A percentile compares a stretch with the other conserved stretches of the same genome.
phyloP scores from a whole-genome alignment of 2,888 invertebrate species.

The Pterostichus madidus region DNA sequence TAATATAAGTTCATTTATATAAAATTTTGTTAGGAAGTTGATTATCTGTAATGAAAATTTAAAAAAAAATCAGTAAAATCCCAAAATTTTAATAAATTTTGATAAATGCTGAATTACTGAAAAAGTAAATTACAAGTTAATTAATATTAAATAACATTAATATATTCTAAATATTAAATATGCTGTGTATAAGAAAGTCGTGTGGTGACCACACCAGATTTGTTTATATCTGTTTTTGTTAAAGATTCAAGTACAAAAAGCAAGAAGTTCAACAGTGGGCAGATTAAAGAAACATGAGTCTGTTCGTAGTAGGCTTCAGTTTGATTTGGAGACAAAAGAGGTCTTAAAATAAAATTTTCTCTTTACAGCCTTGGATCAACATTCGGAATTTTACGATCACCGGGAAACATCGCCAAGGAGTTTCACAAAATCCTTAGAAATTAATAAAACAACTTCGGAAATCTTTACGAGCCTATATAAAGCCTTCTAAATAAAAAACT shows the following conservation, averaged over 20 bases:
- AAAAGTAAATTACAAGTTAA: too few species aligned
- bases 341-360: conserved; percentile 32
- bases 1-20: too few species aligned
- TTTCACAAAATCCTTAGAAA: conserved; percentile 40
- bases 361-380: conserved; percentile 44
- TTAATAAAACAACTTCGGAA: conserved; percentile 44
- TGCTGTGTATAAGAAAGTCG: too few species aligned
- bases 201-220: too few species aligned
- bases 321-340: conserved; percentile 36
- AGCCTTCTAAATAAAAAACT: conserved; percentile 21
- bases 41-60: too few species aligned
- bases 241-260: neutral
- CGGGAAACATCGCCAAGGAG: conserved; percentile 1
- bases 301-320: conserved; percentile 15
- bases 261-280: neutral
- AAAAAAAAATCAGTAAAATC: too few species aligned
- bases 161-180: too few species aligned
- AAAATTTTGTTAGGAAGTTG: too few species aligned
- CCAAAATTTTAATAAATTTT: too few species aligned
- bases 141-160: too few species aligned
- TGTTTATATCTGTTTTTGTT: too few species aligned
- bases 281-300: conserved; percentile 32
- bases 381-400: conserved; percentile 33
- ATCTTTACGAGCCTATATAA: conserved; percentile 53
- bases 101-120: too few species aligned